phyloP scores from a whole-genome alignment of 2,888 invertebrate species.

The Orgyia antiqua region DNA sequence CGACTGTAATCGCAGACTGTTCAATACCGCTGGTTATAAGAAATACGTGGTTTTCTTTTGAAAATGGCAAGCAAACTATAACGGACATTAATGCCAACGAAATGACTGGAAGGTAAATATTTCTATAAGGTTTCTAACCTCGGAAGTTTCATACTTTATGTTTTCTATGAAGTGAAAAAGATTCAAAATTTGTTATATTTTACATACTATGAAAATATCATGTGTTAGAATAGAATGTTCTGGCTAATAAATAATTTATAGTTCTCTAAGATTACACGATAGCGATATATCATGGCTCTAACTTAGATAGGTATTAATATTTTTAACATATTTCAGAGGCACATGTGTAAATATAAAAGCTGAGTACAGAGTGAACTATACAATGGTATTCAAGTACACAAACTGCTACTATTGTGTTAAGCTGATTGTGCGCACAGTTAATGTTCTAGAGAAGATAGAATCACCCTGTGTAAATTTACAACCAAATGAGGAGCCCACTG shows the following conservation, averaged over 20 bases:
- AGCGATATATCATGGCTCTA: no score
- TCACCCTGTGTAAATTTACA: conserved; percentile 87
- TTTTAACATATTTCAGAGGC: conserved; percentile 65
- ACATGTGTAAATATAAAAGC: conserved; percentile 84
- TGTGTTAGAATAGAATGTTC: no score
- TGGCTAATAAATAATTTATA: no score
- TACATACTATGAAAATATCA: no score
- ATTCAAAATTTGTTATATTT: no score
- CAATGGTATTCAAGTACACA: conserved; percentile 85
- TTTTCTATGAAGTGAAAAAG: no score
- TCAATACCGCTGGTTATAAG: conserved; percentile 87
- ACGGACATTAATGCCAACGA: conserved; percentile 89
- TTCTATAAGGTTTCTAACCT: not conserved
- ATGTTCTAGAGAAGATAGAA: conserved; percentile 93
- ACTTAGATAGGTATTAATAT: not conserved
- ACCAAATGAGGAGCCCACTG: conserved; percentile 80
- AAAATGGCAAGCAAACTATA: conserved; percentile 88
- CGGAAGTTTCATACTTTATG: no score
- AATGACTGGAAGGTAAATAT: conserved; percentile 81
- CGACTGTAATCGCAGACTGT: conserved; percentile 71
- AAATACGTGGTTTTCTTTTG: conserved; percentile 95
- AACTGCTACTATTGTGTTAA: conserved; percentile 92
- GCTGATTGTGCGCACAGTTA: conserved; percentile 89
- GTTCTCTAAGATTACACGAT: no score
- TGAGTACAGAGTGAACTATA: conserved; percentile 88